phyloP scores from a whole-genome alignment of 2,113 vertebrate species.

The Hiodon alosoides region DNA sequence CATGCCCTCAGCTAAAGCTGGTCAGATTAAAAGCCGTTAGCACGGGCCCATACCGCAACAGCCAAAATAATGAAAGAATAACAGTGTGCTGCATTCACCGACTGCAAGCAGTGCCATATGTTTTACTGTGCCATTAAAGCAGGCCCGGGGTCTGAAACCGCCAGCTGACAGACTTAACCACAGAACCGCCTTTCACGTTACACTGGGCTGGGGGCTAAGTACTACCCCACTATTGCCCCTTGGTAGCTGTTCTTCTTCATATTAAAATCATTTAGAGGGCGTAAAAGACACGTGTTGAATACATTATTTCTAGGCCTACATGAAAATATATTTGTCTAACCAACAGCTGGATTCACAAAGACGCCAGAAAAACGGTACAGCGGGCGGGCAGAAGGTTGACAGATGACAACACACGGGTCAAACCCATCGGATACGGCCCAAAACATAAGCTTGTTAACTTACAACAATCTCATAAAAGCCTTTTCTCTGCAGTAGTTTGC shows the following conservation, averaged over 20 bases:
- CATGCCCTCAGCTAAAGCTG: constrained; percentile 46
- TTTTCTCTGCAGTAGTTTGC: constrained; percentile 2
- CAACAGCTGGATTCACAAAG: background rate
- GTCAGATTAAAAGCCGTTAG: constrained; percentile 68
- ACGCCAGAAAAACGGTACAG: background rate
- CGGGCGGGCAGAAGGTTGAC: background rate
- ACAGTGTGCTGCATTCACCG: constrained; percentile 66
- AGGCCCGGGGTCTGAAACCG: constrained; percentile 12
- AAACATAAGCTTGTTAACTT: constrained; percentile 14
- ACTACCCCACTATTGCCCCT: constrained; percentile 1
- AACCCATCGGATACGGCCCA: background rate
- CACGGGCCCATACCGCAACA: constrained; percentile 60
- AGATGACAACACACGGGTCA: background rate
- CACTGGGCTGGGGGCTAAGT: constrained; percentile 14
- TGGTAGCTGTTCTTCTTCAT: constrained; percentile 12
- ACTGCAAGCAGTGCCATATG: constrained; percentile 71
- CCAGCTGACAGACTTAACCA: background rate
- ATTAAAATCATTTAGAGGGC: background rate
- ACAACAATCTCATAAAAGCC: constrained; percentile 21
- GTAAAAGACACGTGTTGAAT: background rate
- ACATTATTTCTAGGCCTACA: background rate
- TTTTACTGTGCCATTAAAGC: constrained; percentile 51
- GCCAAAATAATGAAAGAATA: constrained; percentile 78
- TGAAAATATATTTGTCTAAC: background rate
- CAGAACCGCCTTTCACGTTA: constrained; percentile 4